phyloP scores from a whole-genome alignment of 37 sponge, comb jelly and placozoan species.

The Ephydatia muelleri region DNA sequence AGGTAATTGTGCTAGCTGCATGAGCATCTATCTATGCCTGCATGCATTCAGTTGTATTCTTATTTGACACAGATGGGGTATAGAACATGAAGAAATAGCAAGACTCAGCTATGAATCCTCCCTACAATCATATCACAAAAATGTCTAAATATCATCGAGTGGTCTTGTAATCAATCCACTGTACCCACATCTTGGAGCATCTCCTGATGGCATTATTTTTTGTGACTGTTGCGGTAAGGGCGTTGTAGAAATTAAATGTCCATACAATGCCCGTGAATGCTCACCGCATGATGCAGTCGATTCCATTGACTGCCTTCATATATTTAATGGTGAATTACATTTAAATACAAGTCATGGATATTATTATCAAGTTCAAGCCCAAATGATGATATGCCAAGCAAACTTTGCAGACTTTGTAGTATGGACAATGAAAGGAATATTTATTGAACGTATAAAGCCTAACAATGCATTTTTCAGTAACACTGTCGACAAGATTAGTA shows the following conservation, averaged over 20 bases:
- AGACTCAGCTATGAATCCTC: no score
- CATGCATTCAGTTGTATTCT: no score
- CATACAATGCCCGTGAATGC: no score
- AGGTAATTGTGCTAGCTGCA: no score
- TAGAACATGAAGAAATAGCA: no score
- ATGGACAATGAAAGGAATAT: constrained; percentile 2
- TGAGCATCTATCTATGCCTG: no score
- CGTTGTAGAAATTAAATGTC: constrained; percentile 10
- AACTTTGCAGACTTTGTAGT: constrained; percentile 12
- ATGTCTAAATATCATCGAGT: no score
- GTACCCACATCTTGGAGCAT: constrained; percentile 30
- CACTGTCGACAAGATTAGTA: constrained; percentile 2
- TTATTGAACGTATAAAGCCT: constrained; percentile 13
- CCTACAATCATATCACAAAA: no score
- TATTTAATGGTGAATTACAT: neutral
- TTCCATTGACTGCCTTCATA: constrained; percentile 7
- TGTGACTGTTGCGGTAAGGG: constrained; percentile 58
- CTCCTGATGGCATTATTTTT: constrained; percentile 41
- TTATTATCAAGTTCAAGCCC: constrained; percentile 14
- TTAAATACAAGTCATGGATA: neutral
- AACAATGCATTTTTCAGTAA: constrained; percentile 8
- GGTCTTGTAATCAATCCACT: constrained; percentile 9
- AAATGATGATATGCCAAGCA: neutral
- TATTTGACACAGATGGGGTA: no score
- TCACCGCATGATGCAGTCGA: no score